Evolutionary conservation across 1,140 invertebrate genomes (phyloP).

Genomic region (Micrasema longulum): DNA sequence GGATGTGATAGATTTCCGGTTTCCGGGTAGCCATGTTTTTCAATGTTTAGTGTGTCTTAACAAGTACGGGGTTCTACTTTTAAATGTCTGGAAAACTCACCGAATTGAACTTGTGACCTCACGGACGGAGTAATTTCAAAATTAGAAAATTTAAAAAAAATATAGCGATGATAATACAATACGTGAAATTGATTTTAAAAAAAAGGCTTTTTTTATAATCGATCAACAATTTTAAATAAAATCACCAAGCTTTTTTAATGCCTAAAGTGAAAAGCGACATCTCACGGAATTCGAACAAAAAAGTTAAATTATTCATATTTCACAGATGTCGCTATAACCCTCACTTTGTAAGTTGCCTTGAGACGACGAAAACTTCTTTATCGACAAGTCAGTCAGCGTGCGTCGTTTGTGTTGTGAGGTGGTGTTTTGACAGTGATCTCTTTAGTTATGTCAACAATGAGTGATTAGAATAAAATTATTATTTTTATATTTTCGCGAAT

Average conservation of each 20-base stretch:
- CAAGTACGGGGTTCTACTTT: too few species aligned
- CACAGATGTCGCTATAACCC: slow-evolving; percentile 2
- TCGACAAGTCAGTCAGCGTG: slow-evolving; percentile 9
- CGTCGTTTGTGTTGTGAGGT: slow-evolving; percentile 8
- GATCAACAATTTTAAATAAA: background rate
- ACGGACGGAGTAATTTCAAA: too few species aligned
- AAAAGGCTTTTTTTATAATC: background rate
- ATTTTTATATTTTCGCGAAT: slow-evolving; percentile 32
- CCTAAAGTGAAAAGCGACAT: background rate
- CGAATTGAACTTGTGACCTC: too few species aligned
- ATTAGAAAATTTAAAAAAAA: too few species aligned
- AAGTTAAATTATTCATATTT: background rate
- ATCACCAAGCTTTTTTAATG: background rate
- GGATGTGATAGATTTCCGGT: too few species aligned
- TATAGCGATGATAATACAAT: too few species aligned
- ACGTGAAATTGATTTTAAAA: background rate
- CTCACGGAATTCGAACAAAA: background rate
- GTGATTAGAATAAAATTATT: slow-evolving; percentile 24
- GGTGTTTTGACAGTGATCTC: slow-evolving; percentile 22
- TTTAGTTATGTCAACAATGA: slow-evolving; percentile 40
- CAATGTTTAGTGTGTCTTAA: too few species aligned
- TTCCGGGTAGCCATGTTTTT: too few species aligned
- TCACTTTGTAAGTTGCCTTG: background rate
- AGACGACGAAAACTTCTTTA: slow-evolving; percentile 4
- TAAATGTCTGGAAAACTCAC: too few species aligned